A percentile compares a stretch with the other conserved stretches of the same genome.
These are phyloP conservation scores for Forbesichthys papilliferus DNA, from an alignment of 2,113 vertebrate genomes.

Conservation along the genomic window DNA sequence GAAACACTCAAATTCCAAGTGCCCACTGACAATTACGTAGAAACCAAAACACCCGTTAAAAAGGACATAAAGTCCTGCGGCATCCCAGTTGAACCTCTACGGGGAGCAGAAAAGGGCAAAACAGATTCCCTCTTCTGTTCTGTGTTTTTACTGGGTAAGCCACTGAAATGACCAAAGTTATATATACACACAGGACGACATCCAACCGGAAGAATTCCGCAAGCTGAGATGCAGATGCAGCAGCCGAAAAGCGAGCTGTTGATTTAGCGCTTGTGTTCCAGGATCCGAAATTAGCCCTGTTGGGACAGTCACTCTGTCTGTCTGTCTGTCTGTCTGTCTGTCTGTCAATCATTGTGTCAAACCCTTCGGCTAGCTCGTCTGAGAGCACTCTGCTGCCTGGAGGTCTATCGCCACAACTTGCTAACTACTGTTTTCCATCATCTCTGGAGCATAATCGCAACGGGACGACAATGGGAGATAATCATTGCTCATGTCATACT, in stretches of 20 bases:
- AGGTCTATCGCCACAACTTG: constrained; percentile 24
- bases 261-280: constrained; percentile 18
- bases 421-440: constrained; percentile 65
- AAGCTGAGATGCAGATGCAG: constrained; percentile 41
- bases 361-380: constrained; percentile 33
- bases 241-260: constrained; percentile 31
- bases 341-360: constrained; percentile 17
- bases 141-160: constrained; percentile 61
- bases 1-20: constrained; percentile 31
- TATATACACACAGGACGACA: constrained; percentile 29
- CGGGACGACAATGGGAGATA: constrained; percentile 39
- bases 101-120: constrained; percentile 13
- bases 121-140: constrained; percentile 37
- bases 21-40: constrained; percentile 21
- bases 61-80: constrained; percentile 44
- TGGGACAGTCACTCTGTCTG: constrained; percentile 24
- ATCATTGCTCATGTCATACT: constrained; percentile 26
- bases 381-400: constrained; percentile 20
- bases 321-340: constrained; percentile 39
- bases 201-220: constrained; percentile 24
- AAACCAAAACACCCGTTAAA: constrained; percentile 23
- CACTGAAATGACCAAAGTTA: constrained; percentile 50
- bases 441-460: constrained; percentile 42
- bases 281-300: constrained; percentile 42
- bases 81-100: not conserved